Percentiles rank a stretch among this genome's conserved stretches.
Evolutionary conservation across 1,140 invertebrate genomes (phyloP).

Genomic region (Eciton burchellii): DNA sequence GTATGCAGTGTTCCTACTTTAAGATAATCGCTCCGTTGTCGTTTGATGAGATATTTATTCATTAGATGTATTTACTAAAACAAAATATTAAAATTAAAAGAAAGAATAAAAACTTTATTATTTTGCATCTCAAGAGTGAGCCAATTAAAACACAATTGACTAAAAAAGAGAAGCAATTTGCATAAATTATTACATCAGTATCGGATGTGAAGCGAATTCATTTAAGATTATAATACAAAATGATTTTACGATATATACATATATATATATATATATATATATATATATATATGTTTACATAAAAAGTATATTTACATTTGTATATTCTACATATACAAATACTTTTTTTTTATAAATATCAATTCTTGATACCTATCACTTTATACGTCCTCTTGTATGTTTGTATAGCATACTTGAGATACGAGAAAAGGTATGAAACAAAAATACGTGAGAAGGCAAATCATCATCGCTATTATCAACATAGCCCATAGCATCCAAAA

Average conservation of each 20-base stretch:
- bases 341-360: not conserved
- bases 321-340: no score
- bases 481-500: constrained; percentile 40
- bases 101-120: not conserved
- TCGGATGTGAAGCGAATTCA: not conserved
- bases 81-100: not conserved
- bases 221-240: no score
- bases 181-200: not conserved
- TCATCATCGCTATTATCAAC: constrained; percentile 18
- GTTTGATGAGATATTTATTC: not conserved
- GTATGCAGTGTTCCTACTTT: no score
- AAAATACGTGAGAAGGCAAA: constrained; percentile 13
- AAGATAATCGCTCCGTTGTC: not conserved
- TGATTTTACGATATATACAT: no score
- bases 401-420: not conserved
- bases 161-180: not conserved
- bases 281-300: not conserved
- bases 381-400: not conserved
- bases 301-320: not conserved
- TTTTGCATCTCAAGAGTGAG: not conserved
- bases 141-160: not conserved
- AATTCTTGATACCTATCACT: not conserved
- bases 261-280: no score
- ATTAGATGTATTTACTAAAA: constrained; percentile 9
- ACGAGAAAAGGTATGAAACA: constrained; percentile 20